Evolutionary conservation across 2,797 vertebrate genomes (phyloP).

Genomic region (Ibycter americanus): DNA sequence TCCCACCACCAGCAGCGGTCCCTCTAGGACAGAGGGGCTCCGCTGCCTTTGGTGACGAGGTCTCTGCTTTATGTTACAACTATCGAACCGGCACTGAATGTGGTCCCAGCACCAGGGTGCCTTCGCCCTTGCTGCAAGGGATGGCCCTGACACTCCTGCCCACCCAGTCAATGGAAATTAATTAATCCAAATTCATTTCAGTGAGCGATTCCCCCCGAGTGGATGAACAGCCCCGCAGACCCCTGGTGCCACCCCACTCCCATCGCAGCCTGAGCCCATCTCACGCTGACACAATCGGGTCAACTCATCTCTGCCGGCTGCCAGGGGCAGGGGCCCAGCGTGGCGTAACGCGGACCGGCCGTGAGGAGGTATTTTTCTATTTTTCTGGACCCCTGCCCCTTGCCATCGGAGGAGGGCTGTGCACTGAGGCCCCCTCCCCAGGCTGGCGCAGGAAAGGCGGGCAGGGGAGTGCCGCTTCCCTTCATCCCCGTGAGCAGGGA

Average conservation of each 20-base stretch:
- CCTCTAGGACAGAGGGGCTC: background rate
- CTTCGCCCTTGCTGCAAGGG: background rate
- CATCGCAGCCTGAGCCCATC: fast-evolving
- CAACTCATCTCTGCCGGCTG: background rate
- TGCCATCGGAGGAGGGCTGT: fast-evolving
- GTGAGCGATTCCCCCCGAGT: fast-evolving
- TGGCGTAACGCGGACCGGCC: fast-evolving
- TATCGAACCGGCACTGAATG: fast-evolving
- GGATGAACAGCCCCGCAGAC: fast-evolving
- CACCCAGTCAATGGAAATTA: background rate
- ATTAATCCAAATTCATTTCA: background rate
- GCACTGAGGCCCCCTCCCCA: background rate
- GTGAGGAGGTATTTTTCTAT: background rate
- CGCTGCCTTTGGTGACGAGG: background rate
- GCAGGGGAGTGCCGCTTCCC: slow-evolving; percentile 35
- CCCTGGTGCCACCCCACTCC: background rate
- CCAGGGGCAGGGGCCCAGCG: background rate
- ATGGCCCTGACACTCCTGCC: background rate
- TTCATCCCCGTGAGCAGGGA: background rate
- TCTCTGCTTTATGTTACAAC: background rate
- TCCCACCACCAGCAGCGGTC: background rate
- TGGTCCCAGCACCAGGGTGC: background rate
- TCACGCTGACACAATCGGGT: slow-evolving; percentile 27
- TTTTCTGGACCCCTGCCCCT: background rate
- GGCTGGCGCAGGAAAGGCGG: background rate